Conservation (phyloP, 2,797 vertebrate genomes). For the Pelochelys cantorii region DNA sequence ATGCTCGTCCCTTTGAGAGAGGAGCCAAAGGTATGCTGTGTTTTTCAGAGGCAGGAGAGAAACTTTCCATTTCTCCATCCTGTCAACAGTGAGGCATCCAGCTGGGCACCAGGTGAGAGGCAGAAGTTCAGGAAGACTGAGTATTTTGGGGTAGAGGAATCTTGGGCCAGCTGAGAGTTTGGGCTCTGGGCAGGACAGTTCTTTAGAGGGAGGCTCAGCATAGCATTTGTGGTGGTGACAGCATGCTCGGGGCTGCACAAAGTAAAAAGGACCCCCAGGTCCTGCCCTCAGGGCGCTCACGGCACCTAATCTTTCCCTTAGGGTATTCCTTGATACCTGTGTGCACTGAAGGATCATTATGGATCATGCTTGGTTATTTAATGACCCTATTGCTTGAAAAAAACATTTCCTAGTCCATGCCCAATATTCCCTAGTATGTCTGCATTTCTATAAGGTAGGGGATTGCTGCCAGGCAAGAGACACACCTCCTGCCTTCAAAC, state of each 20-base stretch:
- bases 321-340: background rate
- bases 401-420: background rate
- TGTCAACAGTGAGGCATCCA: background rate
- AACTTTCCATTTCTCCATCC: background rate
- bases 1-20: conserved; percentile 47
- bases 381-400: conserved; percentile 9
- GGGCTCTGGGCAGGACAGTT: background rate
- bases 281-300: background rate
- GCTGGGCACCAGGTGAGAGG: background rate
- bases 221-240: background rate
- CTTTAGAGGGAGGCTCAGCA: background rate
- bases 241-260: background rate
- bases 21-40: conserved; percentile 34
- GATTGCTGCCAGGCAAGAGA: background rate
- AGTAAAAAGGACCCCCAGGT: background rate
- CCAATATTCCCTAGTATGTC: background rate
- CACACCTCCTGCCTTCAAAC: fast-evolving
- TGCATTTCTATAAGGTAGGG: background rate
- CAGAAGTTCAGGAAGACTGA: background rate
- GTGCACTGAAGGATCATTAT: background rate
- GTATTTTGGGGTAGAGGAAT: fast-evolving
- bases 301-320: too few relatives aligned
- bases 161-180: background rate
- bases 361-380: background rate
- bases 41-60: conserved; percentile 19